Conservation (phyloP, 92 coral and sea anemone genomes). For the Epizoanthus ramosus region DNA sequence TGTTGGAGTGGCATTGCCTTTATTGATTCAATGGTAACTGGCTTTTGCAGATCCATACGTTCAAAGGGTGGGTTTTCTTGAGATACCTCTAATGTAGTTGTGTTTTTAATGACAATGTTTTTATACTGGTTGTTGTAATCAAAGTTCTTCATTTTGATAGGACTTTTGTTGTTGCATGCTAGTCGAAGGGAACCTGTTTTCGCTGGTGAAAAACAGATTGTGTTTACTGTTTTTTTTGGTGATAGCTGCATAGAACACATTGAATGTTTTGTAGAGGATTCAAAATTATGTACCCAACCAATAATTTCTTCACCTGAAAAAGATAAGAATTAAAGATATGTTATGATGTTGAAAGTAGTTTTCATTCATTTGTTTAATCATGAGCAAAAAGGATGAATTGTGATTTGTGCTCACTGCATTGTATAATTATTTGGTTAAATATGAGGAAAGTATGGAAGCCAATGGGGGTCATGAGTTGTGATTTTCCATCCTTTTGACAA, state of each 20-base stretch:
- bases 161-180: not conserved
- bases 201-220: conserved; percentile 2
- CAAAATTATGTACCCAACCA: not conserved
- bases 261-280: not conserved
- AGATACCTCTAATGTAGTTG: not conserved
- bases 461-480: no score
- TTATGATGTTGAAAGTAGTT: no score
- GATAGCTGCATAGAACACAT: not conserved
- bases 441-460: no score
- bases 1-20: not conserved
- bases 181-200: not conserved
- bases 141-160: not conserved
- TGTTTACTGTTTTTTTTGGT: not conserved
- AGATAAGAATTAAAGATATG: no score
- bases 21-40: not conserved
- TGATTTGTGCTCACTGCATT: no score
- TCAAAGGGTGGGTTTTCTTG: not conserved
- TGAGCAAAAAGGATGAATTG: no score
- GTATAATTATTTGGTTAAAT: no score
- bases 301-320: not conserved
- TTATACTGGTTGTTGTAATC: conserved; percentile 8
- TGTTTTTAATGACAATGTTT: conserved; percentile 8
- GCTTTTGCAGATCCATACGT: not conserved
- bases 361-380: no score
- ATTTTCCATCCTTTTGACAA: no score